phyloP scores from a whole-genome alignment of 2,888 invertebrate species.

The Seira musarum region DNA sequence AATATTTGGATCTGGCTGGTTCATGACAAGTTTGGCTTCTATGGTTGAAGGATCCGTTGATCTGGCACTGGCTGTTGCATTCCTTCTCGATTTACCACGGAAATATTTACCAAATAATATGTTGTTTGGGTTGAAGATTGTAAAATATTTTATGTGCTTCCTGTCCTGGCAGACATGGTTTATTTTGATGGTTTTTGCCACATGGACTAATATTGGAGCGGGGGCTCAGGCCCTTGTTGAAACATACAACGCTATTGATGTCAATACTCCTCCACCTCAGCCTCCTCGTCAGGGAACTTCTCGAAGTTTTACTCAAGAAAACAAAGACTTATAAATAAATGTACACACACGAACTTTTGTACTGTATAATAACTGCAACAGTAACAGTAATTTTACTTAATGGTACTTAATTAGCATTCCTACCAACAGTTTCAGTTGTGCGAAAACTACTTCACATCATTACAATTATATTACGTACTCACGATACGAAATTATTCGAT shows the following conservation, averaged over 20 bases:
- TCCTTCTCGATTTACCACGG: constrained; percentile 57
- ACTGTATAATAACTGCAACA: too few relatives aligned
- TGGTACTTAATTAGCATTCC: too few relatives aligned
- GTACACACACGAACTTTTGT: too few relatives aligned
- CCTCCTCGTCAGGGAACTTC: too few relatives aligned
- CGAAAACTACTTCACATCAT: too few relatives aligned
- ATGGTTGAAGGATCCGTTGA: constrained; percentile 47
- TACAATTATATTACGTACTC: too few relatives aligned
- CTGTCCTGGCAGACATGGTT: constrained; percentile 65
- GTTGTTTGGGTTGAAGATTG: constrained; percentile 64
- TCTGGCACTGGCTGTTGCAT: constrained; percentile 55
- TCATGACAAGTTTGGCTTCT: constrained; percentile 43
- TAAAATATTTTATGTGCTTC: constrained; percentile 63
- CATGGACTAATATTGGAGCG: constrained; percentile 64
- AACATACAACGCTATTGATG: constrained; percentile 44
- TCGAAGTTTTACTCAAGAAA: too few relatives aligned
- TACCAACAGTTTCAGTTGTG: too few relatives aligned
- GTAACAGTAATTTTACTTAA: too few relatives aligned
- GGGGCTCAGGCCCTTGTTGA: constrained; percentile 46
- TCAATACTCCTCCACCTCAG: constrained; percentile 19
- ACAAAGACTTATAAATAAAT: too few relatives aligned
- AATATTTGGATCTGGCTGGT: constrained; percentile 60
- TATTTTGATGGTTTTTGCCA: constrained; percentile 63
- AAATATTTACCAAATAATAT: constrained; percentile 62
- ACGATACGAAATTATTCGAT: too few relatives aligned